phyloP scores from a whole-genome alignment of 2,113 vertebrate genomes.

The Mormoops blainvillei region DNA sequence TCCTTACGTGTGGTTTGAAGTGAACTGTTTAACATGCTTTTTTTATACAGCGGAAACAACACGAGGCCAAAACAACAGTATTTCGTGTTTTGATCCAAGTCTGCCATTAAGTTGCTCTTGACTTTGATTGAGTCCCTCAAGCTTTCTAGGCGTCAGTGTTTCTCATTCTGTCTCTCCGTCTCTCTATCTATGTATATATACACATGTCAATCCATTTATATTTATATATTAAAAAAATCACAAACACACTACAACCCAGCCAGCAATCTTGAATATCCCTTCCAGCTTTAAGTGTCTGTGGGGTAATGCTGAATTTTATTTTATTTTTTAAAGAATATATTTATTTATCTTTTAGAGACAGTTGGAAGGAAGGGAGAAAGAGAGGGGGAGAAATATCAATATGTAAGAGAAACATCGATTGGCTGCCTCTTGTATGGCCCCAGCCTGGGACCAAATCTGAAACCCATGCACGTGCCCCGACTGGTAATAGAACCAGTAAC shows the following conservation, averaged over 20 bases:
- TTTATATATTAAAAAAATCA: neutral
- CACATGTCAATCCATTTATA: neutral
- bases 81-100: neutral
- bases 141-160: neutral
- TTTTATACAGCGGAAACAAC: neutral
- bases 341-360: no score
- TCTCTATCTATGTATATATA: neutral
- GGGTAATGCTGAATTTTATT: neutral
- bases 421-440: no score
- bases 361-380: no score
- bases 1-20: neutral
- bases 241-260: neutral
- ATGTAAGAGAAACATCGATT: no score
- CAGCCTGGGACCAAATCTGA: no score
- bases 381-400: no score
- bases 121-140: neutral
- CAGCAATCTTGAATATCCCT: neutral
- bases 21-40: neutral
- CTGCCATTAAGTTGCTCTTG: neutral
- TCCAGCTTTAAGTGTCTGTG: neutral
- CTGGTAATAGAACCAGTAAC: no score
- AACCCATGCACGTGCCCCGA: no score
- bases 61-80: neutral
- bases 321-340: no score
- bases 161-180: neutral